phyloP scores from a whole-genome alignment of 2,797 vertebrate species.

The Anomalospiza imberbis region DNA sequence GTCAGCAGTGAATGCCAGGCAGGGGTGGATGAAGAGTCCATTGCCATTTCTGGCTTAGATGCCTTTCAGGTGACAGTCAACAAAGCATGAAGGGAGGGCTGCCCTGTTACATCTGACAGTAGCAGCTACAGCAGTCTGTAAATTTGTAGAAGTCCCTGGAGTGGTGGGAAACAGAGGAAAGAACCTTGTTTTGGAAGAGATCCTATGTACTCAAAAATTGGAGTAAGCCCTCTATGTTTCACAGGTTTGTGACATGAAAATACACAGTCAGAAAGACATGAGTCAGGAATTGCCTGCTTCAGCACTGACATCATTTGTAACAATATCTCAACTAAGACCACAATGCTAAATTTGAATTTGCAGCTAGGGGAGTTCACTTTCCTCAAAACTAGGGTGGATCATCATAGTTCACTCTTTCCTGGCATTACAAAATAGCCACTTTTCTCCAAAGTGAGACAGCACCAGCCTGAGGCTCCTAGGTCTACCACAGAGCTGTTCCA shows the following conservation, averaged over 20 bases:
- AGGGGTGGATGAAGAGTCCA: background rate
- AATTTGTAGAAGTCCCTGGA: background rate
- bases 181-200: background rate
- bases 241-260: background rate
- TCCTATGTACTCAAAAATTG: background rate
- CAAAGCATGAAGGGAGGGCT: background rate
- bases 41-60: background rate
- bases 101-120: background rate
- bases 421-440: background rate
- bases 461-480: background rate
- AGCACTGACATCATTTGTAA: background rate
- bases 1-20: background rate
- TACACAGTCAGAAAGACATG: background rate
- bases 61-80: background rate
- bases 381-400: background rate
- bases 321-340: background rate
- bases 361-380: background rate
- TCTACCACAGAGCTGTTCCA: background rate
- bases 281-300: background rate
- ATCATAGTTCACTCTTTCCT: background rate
- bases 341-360: background rate
- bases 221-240: background rate
- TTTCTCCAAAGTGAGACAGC: background rate
- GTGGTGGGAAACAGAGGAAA: background rate
- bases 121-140: background rate